A percentile compares a stretch with the other conserved stretches of the same genome.
These are phyloP conservation scores for Ammodytes dubius DNA, from an alignment of 2,113 vertebrate species.

Conservation along the genomic window DNA sequence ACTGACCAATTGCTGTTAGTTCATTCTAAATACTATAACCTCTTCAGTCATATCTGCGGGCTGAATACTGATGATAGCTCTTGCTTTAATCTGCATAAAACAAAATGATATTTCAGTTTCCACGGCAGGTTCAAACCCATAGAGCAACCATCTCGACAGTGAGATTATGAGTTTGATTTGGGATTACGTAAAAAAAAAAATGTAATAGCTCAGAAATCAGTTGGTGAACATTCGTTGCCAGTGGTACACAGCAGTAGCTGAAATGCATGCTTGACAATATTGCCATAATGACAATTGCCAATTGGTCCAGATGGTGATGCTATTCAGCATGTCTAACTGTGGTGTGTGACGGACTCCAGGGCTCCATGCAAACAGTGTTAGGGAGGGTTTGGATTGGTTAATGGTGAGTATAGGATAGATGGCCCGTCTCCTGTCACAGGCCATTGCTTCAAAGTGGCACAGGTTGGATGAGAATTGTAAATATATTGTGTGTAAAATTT, in stretches of 20 bases:
- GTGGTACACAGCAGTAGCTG: conserved; percentile 8
- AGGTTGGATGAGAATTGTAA: conserved; percentile 1
- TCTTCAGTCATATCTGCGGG: too few species aligned
- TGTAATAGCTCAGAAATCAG: conserved; percentile 29
- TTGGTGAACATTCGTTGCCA: conserved; percentile 56
- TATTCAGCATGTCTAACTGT: conserved; percentile 45
- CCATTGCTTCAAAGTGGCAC: conserved; percentile 9
- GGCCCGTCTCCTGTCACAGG: conserved; percentile 25
- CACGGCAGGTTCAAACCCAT: neutral
- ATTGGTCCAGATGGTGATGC: conserved; percentile 56
- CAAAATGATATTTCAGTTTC: too few species aligned
- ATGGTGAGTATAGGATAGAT: conserved; percentile 39
- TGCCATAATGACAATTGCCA: conserved; percentile 50
- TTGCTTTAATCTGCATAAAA: too few species aligned
- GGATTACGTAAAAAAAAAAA: conserved; percentile 7
- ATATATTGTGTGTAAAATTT: neutral
- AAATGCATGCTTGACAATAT: conserved; percentile 57
- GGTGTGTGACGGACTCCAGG: conserved; percentile 25
- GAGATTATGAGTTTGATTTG: conserved; percentile 17
- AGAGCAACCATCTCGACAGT: neutral
- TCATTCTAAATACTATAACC: too few species aligned
- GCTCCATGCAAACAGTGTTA: conserved; percentile 48
- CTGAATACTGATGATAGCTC: too few species aligned
- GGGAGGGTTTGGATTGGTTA: conserved; percentile 33
- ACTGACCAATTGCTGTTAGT: too few species aligned